Base-by-base conservation (phyloP, 2,888 invertebrate genomes). In the Orthosia cruda region DNA sequence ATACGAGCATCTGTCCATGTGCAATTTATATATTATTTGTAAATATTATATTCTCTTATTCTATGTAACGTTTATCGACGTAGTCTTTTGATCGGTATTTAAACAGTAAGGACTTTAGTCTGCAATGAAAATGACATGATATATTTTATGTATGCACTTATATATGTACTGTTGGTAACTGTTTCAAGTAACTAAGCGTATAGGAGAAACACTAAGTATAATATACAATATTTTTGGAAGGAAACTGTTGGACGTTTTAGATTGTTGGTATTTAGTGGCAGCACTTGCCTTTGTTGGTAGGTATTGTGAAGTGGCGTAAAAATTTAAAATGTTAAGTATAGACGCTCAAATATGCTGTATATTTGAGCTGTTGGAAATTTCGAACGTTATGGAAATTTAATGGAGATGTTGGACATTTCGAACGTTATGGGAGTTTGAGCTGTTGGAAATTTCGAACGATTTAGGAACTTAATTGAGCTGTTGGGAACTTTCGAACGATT, bases 121-220 rank as follows among this genome's bases (percentile, higher is more conserved):
- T 58, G 49, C 20, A 1, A 68, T 54, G n/a, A 18, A 59, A 74
- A 71, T 71, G 47, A 79, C 73, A 79, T 73, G 20, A 80, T 67
- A 69, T 70, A 83, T 85, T 80, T 71, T 63, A 59, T 74, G 55
- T 76, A 68, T 74, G 52, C 59, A 65, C 55, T 59, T 71, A 50
- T 72, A 68, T 55, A 63, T 47, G 63, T 61, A 54, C 23, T 13
- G 40, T 50, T 65, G 64, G 23, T 71, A 59, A 32, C 15, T 71
- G n/a, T 59, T 64, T 26, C 32, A 16, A 58, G 16, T 16, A 58
- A 20, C 16, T 32, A 52, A 20, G 32, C 16, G 9, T 57, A 49
- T 59, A n/a, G 20, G 57, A 52, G 62, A 72, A 16, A 4, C 23
- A 58, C 23, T 52, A 58, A 49, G 67, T 62, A 61, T 59, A 70